Base-by-base conservation (phyloP, 1,140 invertebrate species). In the Panagrolaimus sp. region DNA sequence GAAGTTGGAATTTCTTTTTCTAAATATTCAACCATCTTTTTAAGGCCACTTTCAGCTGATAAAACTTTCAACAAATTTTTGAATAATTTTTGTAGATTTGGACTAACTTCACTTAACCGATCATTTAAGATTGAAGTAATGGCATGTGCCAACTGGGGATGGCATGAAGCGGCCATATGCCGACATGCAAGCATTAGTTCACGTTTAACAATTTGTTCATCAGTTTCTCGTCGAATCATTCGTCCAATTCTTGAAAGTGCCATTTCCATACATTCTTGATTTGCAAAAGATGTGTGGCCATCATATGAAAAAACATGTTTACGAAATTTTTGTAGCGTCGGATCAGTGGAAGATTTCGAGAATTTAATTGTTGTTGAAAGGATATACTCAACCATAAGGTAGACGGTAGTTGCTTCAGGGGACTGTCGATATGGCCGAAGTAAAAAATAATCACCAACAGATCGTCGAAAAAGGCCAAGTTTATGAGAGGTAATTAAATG, bases 171-270 rank as follows among this genome's bases (percentile, higher is more conserved):
- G 14, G 52, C 52, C 52, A 58, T 58, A 28, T 58, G 52, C 17
- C 52, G 52, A 58, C 15, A 12, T 21, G 52, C 15, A 58, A 58
- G 52, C 10, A 58, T 21, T 28, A 58, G 28, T 58, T 58, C 52
- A n/a, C 52, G 52, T 28, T 58, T 58, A 21, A 58, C 21, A 58
- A 58, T 21, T 26, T 21, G 21, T 21, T 58, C 52, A 58, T 58
- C 52, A 2, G 52, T 58, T 58, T 58, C 52, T 10, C 52, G 15
- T n/a, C 52, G 52, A 28, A 58, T 58, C 52, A 58, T 58, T 58
- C 52, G 0, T 28, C 52, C 52, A 5, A 58, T 28, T 26, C 52
- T 21, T 12, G 21, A 26, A 5, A 58, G 17, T 1, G 52, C 52
- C n/a, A 58, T 10, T 58, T 58, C 52, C 14, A 28, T 58, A 1